phyloP scores from a whole-genome alignment of 2,888 invertebrate genomes.

The Drosophila austrosaltans region DNA sequence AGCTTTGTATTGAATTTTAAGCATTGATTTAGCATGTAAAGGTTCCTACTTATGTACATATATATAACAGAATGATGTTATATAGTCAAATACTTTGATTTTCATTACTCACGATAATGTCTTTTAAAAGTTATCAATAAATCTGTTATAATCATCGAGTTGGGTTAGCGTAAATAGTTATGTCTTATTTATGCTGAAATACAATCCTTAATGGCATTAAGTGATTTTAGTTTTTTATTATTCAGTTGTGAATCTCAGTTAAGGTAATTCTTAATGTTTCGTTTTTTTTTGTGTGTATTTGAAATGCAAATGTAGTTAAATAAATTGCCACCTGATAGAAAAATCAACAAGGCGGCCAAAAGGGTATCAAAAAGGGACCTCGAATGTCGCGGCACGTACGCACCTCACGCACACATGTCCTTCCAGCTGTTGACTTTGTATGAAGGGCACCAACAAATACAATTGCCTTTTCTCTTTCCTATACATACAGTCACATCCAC shows the following conservation, averaged over 20 bases:
- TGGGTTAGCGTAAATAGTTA: neutral
- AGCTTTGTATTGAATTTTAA: too few species aligned
- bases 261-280: neutral
- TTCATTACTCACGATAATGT: too few species aligned
- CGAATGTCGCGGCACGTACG: slow-evolving; percentile 24
- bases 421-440: slow-evolving; percentile 39
- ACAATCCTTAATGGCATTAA: neutral
- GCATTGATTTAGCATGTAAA: too few species aligned
- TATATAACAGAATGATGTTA: too few species aligned
- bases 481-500: too few species aligned
- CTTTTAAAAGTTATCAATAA: too few species aligned
- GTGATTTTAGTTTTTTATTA: neutral
- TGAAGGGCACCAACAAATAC: slow-evolving; percentile 40
- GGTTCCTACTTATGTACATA: too few species aligned
- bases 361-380: slow-evolving; percentile 3
- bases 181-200: neutral
- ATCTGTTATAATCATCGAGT: too few species aligned
- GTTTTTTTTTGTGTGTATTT: slow-evolving; percentile 31
- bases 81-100: too few species aligned
- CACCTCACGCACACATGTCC: slow-evolving; percentile 20
- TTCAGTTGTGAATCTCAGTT: neutral
- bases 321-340: slow-evolving; percentile 70
- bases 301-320: slow-evolving; percentile 63
- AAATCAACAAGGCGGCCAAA: slow-evolving; percentile 51
- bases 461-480: slow-evolving; percentile 16